These are phyloP conservation scores for Aphidoletes aphidimyza DNA, from an alignment of 2,888 invertebrate genomes.

Conservation along the genomic window DNA sequence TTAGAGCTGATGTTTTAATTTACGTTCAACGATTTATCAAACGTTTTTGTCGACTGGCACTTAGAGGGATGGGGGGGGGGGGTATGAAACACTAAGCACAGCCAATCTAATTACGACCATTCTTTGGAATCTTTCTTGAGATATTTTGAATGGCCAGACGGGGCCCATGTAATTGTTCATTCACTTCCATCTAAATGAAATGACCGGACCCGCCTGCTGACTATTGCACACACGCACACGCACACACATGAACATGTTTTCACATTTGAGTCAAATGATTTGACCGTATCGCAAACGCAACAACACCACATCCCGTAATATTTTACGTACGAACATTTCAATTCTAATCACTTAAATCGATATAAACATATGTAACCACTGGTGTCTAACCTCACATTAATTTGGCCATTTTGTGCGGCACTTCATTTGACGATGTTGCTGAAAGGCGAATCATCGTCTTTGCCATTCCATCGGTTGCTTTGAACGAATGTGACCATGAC, in stretches of 20 bases:
- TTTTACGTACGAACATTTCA: slow-evolving; percentile 18
- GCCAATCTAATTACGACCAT: background rate
- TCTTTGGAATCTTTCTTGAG: slow-evolving; percentile 28
- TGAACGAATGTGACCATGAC: slow-evolving; percentile 10
- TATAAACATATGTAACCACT: background rate
- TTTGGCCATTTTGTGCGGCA: background rate
- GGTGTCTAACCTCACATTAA: background rate
- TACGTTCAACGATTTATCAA: slow-evolving; percentile 4
- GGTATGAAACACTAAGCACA: background rate
- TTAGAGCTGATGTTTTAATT: slow-evolving; percentile 36
- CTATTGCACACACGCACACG: background rate
- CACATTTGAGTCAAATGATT: background rate
- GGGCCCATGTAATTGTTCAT: background rate
- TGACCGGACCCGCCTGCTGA: background rate
- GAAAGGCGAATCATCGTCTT: background rate
- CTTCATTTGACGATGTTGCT: background rate
- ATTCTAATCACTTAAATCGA: slow-evolving; percentile 16
- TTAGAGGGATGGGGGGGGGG: background rate
- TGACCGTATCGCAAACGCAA: background rate
- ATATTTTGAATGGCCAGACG: background rate
- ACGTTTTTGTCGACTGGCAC: background rate
- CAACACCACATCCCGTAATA: slow-evolving; percentile 9
- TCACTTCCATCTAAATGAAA: background rate
- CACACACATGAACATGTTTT: slow-evolving; percentile 8
- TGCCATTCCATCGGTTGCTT: too few species aligned